Conservation (phyloP, 2,888 invertebrate genomes). For the Pegoplata infirma region DNA sequence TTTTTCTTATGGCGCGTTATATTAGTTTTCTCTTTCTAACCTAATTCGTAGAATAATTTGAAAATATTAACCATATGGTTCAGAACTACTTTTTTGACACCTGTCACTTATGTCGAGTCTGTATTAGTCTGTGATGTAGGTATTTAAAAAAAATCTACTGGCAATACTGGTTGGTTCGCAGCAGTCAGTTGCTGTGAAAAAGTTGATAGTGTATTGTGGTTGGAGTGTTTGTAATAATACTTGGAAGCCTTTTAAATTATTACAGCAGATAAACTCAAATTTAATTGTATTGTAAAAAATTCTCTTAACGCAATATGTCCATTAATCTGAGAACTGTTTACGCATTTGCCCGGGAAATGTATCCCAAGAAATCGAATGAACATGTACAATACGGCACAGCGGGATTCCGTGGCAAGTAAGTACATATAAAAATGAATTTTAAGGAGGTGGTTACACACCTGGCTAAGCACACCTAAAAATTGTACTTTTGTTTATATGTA, state of each 20-base stretch:
- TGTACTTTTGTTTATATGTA: neutral
- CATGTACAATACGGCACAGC: slow-evolving; percentile 90
- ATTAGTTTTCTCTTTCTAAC: too few species aligned
- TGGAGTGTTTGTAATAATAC: neutral
- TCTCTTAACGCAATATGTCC: slow-evolving; percentile 69
- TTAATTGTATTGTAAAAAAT: neutral
- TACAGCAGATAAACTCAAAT: neutral
- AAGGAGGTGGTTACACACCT: too few species aligned
- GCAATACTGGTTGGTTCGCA: too few species aligned
- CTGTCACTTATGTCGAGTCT: too few species aligned
- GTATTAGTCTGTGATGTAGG: too few species aligned
- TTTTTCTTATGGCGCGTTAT: too few species aligned
- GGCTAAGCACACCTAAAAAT: neutral
- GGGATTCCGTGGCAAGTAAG: slow-evolving; percentile 86
- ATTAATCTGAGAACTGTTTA: slow-evolving; percentile 79
- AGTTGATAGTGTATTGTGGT: neutral
- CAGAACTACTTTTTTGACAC: too few species aligned
- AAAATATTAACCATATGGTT: too few species aligned
- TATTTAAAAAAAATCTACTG: too few species aligned
- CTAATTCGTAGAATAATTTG: too few species aligned
- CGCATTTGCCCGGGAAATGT: slow-evolving; percentile 88
- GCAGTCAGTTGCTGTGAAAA: slow-evolving; percentile 35
- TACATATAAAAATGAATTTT: slow-evolving; percentile 29
- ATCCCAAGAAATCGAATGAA: slow-evolving; percentile 83
- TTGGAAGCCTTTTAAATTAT: neutral